phyloP scores from a whole-genome alignment of 1,140 invertebrate genomes.

The Delia radicum region DNA sequence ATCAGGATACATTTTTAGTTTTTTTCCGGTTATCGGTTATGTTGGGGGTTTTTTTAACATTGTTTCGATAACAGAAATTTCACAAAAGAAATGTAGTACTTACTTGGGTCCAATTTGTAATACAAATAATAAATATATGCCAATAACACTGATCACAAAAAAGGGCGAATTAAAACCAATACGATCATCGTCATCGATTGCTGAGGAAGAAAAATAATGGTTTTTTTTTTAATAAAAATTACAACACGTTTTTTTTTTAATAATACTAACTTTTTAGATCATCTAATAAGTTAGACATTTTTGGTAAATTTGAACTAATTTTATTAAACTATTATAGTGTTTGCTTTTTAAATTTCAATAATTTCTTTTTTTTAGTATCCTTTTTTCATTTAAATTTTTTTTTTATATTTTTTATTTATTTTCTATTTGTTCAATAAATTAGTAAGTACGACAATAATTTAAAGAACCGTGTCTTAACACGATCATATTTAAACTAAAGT shows the following conservation, averaged over 20 bases:
- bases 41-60: too few relatives aligned
- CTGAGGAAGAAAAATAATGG: background rate
- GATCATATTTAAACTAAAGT: background rate
- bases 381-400: background rate
- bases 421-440: too few relatives aligned
- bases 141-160: constrained; percentile 38
- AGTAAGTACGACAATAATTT: too few relatives aligned
- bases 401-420: background rate
- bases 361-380: background rate
- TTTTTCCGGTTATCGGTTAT: too few relatives aligned
- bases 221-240: background rate
- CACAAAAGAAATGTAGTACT: too few relatives aligned
- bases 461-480: background rate
- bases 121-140: constrained; percentile 37
- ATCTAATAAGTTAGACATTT: background rate
- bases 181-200: background rate
- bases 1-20: too few relatives aligned
- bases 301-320: background rate
- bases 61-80: too few relatives aligned
- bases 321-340: background rate
- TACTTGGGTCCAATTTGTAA: constrained; percentile 38
- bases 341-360: background rate
- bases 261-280: background rate
- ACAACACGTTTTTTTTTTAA: background rate
- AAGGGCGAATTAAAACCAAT: constrained; percentile 52